These are phyloP conservation scores for Helicorthomorpha holstii DNA, from an alignment of 1,140 invertebrate species.

Conservation along the genomic window DNA sequence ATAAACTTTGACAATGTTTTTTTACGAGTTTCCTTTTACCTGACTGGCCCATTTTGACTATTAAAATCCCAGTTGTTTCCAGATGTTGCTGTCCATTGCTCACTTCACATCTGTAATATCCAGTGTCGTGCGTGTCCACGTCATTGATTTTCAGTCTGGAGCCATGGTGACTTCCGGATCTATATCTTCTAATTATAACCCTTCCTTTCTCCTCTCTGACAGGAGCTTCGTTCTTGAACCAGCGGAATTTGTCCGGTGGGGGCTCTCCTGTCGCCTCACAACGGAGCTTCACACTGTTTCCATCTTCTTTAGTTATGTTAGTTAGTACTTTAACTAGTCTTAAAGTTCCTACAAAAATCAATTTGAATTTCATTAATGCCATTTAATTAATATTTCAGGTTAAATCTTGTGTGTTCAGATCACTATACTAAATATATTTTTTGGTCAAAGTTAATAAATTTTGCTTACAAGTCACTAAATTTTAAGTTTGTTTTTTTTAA, in stretches of 20 bases:
- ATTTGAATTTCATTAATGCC: too few species aligned
- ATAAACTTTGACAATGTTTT: too few species aligned
- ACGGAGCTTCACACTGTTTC: constrained; percentile 38
- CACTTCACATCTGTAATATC: constrained; percentile 49
- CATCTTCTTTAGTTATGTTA: constrained; percentile 43
- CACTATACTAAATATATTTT: too few species aligned
- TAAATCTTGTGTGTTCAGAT: too few species aligned
- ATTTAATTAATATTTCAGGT: too few species aligned
- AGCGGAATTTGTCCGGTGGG: constrained; percentile 34
- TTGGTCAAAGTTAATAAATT: too few species aligned
- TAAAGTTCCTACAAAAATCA: constrained; percentile 1
- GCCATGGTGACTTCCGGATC: constrained; percentile 14
- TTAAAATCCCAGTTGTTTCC: constrained; percentile 38
- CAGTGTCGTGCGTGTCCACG: constrained; percentile 44
- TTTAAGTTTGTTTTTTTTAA: too few species aligned
- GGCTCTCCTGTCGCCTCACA: constrained; percentile 48
- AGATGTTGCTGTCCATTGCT: constrained; percentile 38
- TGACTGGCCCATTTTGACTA: constrained; percentile 33
- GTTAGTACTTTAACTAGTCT: constrained; percentile 20
- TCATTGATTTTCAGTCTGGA: constrained; percentile 39
- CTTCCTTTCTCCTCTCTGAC: constrained; percentile 32
- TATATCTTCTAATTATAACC: constrained; percentile 29
- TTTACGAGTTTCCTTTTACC: too few species aligned
- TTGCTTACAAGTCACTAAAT: too few species aligned
- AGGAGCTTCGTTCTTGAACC: constrained; percentile 48